phyloP scores from a whole-genome alignment of 2,888 invertebrate species.

The Carpatolechia fugitivella region DNA sequence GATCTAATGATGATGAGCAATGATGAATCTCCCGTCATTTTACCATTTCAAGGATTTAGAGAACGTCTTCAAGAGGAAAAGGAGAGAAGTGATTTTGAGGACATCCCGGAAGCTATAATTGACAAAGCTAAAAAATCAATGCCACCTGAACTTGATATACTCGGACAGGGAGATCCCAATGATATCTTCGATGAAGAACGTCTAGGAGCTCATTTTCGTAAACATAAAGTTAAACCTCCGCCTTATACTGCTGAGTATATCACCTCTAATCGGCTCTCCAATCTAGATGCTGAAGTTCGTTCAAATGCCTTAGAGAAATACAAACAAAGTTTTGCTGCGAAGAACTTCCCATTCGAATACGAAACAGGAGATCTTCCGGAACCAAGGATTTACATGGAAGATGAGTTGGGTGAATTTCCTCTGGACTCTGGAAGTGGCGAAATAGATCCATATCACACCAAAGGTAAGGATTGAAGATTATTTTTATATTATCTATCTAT shows the following conservation, averaged over 20 bases:
- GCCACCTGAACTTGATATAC: constrained; percentile 30
- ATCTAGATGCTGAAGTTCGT: constrained; percentile 65
- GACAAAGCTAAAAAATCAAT: constrained; percentile 67
- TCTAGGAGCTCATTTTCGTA: constrained; percentile 68
- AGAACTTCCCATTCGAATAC: constrained; percentile 72
- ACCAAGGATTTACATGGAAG: constrained; percentile 77
- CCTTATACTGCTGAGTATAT: constrained; percentile 68
- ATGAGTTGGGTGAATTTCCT: constrained; percentile 60
- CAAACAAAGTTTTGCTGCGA: constrained; percentile 66
- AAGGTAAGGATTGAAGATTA: constrained; percentile 42
- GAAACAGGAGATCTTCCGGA: constrained; percentile 73
- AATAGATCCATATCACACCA: constrained; percentile 50
- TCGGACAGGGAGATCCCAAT: constrained; percentile 45
- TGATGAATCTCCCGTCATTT: constrained; percentile 55
- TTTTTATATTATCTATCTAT: too few relatives aligned
- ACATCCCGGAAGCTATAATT: constrained; percentile 36
- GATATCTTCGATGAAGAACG: constrained; percentile 69
- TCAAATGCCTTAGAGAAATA: constrained; percentile 70
- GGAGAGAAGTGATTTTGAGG: constrained; percentile 31
- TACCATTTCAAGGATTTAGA: constrained; percentile 68
- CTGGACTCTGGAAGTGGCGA: constrained; percentile 69
- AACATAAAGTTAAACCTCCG: constrained; percentile 57
- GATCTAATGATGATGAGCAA: constrained; percentile 58
- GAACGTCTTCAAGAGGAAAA: constrained; percentile 62
- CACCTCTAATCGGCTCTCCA: constrained; percentile 59